These are phyloP conservation scores for Adelosebastes latens DNA, from an alignment of 2,797 vertebrate genomes.

Conservation along the genomic window DNA sequence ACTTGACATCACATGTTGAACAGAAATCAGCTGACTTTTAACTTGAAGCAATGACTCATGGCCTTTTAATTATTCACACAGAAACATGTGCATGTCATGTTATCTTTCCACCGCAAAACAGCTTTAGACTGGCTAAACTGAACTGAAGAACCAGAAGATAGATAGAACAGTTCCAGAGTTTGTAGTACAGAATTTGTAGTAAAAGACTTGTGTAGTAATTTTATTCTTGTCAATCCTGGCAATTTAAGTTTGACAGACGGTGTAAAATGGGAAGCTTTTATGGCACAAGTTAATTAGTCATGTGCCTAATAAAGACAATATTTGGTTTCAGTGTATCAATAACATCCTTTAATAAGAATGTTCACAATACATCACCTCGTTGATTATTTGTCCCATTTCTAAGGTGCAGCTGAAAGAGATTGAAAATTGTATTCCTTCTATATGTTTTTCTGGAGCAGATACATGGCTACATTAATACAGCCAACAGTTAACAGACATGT, in stretches of 20 bases:
- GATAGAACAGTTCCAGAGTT: neutral
- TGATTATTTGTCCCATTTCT: neutral
- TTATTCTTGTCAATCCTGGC: neutral
- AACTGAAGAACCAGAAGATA: neutral
- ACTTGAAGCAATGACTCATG: slow-evolving; percentile 20
- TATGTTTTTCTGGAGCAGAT: neutral
- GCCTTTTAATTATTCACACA: neutral
- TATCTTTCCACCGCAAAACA: neutral
- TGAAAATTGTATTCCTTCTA: neutral
- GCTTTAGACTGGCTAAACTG: neutral
- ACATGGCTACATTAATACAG: neutral
- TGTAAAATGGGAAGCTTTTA: neutral
- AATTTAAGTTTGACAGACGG: neutral
- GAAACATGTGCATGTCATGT: neutral
- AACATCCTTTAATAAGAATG: neutral
- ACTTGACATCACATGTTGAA: slow-evolving; percentile 7
- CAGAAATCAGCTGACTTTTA: slow-evolving; percentile 29
- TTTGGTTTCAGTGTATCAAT: neutral
- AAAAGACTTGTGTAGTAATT: neutral
- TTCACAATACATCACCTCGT: neutral
- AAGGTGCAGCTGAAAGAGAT: neutral
- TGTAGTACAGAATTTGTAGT: neutral
- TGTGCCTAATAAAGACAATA: neutral
- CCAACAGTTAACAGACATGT: neutral
- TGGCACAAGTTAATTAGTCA: neutral